These are phyloP conservation scores for Macropis europaea DNA, from an alignment of 2,888 invertebrate genomes.

Conservation along the genomic window DNA sequence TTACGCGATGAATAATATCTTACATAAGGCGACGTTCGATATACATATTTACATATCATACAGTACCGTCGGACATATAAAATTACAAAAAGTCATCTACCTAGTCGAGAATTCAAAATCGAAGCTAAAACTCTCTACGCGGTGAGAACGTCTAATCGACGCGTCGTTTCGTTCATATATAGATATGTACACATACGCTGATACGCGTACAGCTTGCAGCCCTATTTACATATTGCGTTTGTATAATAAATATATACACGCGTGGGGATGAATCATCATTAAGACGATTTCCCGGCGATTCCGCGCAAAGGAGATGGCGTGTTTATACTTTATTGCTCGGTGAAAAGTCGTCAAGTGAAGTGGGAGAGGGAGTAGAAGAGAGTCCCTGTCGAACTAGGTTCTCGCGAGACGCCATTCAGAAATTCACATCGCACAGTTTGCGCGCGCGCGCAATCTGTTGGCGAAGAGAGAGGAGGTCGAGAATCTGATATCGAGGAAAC, in stretches of 20 bases:
- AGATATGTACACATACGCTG: slow-evolving; percentile 46
- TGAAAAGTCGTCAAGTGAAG: slow-evolving; percentile 48
- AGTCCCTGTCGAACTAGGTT: slow-evolving; percentile 40
- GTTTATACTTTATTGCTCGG: slow-evolving; percentile 50
- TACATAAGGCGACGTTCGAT: slow-evolving; percentile 78
- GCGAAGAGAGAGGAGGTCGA: slow-evolving; percentile 11
- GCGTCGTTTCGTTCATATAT: slow-evolving; percentile 10
- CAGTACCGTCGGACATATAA: slow-evolving; percentile 78
- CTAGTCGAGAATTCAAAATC: slow-evolving; percentile 60
- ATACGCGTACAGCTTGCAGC: slow-evolving; percentile 43
- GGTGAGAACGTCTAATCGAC: slow-evolving; percentile 33
- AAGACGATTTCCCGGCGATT: slow-evolving; percentile 35
- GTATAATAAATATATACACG: slow-evolving; percentile 58
- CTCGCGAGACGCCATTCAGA: slow-evolving; percentile 54
- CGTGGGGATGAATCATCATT: slow-evolving; percentile 38
- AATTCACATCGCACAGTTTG: slow-evolving; percentile 33
- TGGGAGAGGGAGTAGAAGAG: slow-evolving; percentile 20
- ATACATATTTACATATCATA: slow-evolving; percentile 80
- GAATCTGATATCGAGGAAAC: slow-evolving; percentile 22
- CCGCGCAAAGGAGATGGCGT: slow-evolving; percentile 41
- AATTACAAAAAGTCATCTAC: slow-evolving; percentile 79
- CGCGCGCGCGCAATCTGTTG: slow-evolving; percentile 35
- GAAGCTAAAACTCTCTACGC: slow-evolving; percentile 57
- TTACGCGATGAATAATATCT: slow-evolving; percentile 73
- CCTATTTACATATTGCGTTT: slow-evolving; percentile 59